Evolutionary conservation across 2,797 vertebrate species (phyloP), one percentile per base, ranked within the genome.

Genomic region (Notolabrus celidotus): DNA sequence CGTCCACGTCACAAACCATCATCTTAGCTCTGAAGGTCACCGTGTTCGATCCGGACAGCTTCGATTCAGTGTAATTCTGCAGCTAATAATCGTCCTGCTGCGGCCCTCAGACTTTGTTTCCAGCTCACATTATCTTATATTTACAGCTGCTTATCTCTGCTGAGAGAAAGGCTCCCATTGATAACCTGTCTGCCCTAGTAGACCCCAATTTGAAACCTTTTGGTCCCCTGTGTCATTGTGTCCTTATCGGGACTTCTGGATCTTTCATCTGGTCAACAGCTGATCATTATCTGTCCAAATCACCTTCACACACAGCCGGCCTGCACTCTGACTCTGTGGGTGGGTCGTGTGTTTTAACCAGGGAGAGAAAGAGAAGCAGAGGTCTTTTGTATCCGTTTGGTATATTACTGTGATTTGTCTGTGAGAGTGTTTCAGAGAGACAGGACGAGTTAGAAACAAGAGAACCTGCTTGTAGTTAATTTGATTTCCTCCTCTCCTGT

Each of bases 81-180:
- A 56, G 62, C 49, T 51, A 80, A 76, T 73, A 72, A 78, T 71
- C 71, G 52, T 47, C 27, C n/a, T 4, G 36, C 20, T 50, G 46
- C 46, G 46, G 20, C 14, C 10, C 33, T 8, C 27, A n/a, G 31
- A 45, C 60, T 63, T 68, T 74, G 42, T 74, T 67, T 77, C 20
- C 45, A 22, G 14, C 57, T 34, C 41, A 7, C 63, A 33, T 68
- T 89, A 86, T 88, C 79, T 87, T 76, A 81, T 58, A 86, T 86
- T 82, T 82, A 78, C 80, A 85, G 82, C 64, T 71, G 86, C 66
- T 86, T 81, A 81, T 91, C 87, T 86, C 15, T 33, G 15, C 45
- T 49, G 67, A 54, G 84, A 52, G 63, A 74, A 76, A 67, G 42
- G 49, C 64, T 45, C 33, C 25, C 22, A 56, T 49, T 77, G 86